Evolutionary conservation across 2,797 vertebrate genomes (phyloP).

Genomic region (Sebastes taczanowskii): DNA sequence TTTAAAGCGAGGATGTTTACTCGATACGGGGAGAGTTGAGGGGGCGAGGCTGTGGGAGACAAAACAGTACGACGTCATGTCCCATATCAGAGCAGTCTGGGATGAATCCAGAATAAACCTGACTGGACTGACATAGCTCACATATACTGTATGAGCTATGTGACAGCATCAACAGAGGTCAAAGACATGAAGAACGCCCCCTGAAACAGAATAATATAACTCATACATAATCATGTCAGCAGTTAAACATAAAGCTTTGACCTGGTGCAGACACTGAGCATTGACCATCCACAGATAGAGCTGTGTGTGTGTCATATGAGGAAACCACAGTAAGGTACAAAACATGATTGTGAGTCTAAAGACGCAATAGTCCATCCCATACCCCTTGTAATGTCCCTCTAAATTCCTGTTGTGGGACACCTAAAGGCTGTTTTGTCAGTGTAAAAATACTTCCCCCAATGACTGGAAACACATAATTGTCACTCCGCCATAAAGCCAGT

Average conservation of each 20-base stretch:
- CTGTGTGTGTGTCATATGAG: background rate
- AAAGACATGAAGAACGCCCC: background rate
- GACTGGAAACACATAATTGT: background rate
- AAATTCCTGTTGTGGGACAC: background rate
- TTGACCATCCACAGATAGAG: background rate
- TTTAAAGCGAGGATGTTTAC: background rate
- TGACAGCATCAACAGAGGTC: background rate
- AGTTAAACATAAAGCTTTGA: background rate
- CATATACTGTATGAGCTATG: background rate
- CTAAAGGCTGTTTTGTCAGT: background rate
- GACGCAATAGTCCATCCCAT: background rate
- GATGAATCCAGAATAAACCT: background rate
- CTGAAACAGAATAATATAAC: background rate
- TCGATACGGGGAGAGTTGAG: background rate
- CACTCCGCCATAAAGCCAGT: background rate
- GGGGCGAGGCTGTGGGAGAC: background rate
- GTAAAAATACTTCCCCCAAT: background rate
- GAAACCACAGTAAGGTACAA: background rate
- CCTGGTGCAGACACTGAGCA: background rate
- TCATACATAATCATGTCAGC: background rate
- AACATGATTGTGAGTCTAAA: background rate
- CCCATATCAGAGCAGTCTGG: background rate
- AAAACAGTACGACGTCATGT: background rate
- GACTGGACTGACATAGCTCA: background rate
- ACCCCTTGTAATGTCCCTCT: background rate